Base-by-base conservation (phyloP, 1,140 invertebrate genomes). In the Drosophila biarmipes region DNA sequence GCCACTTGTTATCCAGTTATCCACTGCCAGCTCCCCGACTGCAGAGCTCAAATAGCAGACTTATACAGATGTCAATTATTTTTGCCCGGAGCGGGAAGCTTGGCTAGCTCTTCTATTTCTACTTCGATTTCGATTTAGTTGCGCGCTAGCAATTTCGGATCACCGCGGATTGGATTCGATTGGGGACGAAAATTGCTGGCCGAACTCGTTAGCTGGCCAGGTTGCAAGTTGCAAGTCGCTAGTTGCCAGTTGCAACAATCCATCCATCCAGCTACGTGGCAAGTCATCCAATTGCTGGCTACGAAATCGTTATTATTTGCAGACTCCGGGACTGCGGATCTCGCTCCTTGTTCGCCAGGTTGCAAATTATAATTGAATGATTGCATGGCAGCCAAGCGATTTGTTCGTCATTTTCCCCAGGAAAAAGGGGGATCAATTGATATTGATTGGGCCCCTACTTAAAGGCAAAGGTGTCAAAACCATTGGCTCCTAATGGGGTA, bases 61-160 rank as follows among this genome's bases (percentile, higher is more conserved):
- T 80, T 82, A 79, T 89, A 89, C 84, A 89, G 84, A 73, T 89
- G 84, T 89, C 84, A 89, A 89, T 89, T 89, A 89, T 89, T 89
- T 89, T 84, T 42, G 84, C 78, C 67, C 52, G 71, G 40, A 74
- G 72, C 63, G 58, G 31, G 12, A 27, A 37, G 57, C 51, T 73
- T 10, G 49, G 64, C 59, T 52, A 53, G 53, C 71, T 69, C 66
- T 69, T 69, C 66, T 35, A 69, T 61, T 74, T 73, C 63, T 40
- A 34, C 49, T 48, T 61, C 57, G 73, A 75, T 73, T 73, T 72
- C 58, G 68, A 74, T 73, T 73, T 68, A 69, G 69, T 72, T 59
- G 66, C 34, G 56, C 51, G 57, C 67, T 64, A 37, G 78, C 82
- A 86, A 82, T 86, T 80, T 86, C 53, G 64, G 81, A 43, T 63